phyloP scores from a whole-genome alignment of 2,797 vertebrate genomes.

The Sus cebifrons region DNA sequence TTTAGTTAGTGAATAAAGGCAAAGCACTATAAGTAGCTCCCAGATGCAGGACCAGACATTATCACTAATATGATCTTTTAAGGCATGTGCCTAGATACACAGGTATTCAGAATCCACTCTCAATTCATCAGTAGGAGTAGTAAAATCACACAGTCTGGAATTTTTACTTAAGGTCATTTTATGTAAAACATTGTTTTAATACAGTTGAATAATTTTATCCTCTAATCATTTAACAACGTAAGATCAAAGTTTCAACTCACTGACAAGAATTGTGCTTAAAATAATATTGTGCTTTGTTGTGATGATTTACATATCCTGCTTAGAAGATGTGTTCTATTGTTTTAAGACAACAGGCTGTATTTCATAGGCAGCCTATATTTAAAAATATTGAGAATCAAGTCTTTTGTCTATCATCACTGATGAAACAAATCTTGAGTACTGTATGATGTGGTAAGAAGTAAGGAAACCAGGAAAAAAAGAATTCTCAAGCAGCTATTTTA shows the following conservation, averaged over 20 bases:
- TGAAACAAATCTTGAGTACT: constrained; percentile 18
- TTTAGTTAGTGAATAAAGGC: background rate
- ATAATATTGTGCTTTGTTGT: background rate
- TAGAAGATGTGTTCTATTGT: background rate
- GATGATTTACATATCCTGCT: constrained; percentile 34
- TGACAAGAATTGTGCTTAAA: background rate
- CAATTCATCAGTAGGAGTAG: background rate
- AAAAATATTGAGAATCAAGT: constrained; percentile 29
- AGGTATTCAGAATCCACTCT: background rate
- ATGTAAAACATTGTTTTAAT: constrained; percentile 1
- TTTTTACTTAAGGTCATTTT: constrained; percentile 4
- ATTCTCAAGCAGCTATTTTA: background rate
- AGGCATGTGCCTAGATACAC: background rate
- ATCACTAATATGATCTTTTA: background rate
- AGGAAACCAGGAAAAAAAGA: background rate
- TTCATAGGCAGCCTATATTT: background rate
- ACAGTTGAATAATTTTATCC: constrained; percentile 21
- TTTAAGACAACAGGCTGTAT: constrained; percentile 43
- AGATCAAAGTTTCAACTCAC: constrained; percentile 33
- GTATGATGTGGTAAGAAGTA: background rate
- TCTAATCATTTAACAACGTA: constrained; percentile 28
- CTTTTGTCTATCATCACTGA: background rate
- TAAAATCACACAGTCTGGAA: background rate
- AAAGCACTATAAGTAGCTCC: background rate
- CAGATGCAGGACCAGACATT: background rate